Base-by-base conservation (phyloP, 2,888 invertebrate genomes). In the Eilema depressum region DNA sequence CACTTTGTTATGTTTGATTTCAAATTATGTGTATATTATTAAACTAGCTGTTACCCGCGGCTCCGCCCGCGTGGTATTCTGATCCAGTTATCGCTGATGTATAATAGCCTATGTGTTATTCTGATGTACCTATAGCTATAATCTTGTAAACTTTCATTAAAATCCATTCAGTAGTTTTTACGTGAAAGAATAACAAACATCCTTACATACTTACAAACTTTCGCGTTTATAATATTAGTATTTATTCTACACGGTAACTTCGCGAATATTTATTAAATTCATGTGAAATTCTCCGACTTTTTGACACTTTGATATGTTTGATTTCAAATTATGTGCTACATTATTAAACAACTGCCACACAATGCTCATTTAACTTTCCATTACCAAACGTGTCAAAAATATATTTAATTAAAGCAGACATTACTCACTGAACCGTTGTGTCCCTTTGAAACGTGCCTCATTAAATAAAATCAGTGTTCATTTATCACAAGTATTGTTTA, bases 381-480 rank as follows among this genome's bases (percentile, higher is more conserved):
- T n/a, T 37, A 20, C 23, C 17, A 70, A 60, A 71, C 62, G 47
- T 33, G 66, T 69, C 66, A 57, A 56, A 69, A 75, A 70, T 72
- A 70, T 61, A 72, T 80, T 77, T 79, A 73, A 79, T 80, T 80
- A 77, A 65, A 53, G 28, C 56, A 68, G 41, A 53, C 37, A 73
- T 71, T 75, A 73, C 66, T 73, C 69, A 65, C 66, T 66, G 62
- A 69, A 76, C 79, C 65, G 60, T 69, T 60, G 12, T 33, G 66
- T 63, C 57, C 53, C 79, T 76, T 76, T 79, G 79, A 70, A 67
- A 69, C 41, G 71, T 59, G 69, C 57, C 64, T 81, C 73, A 71
- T 81, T 77, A 75, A 73, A 79, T 79, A 68, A 78, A 79, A 72
- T 81, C 79, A 79, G 74, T 63, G 57, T 77, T 77, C 62, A 75